Evolutionary conservation across 2,797 vertebrate species (phyloP).

Genomic region (Mareca penelope): DNA sequence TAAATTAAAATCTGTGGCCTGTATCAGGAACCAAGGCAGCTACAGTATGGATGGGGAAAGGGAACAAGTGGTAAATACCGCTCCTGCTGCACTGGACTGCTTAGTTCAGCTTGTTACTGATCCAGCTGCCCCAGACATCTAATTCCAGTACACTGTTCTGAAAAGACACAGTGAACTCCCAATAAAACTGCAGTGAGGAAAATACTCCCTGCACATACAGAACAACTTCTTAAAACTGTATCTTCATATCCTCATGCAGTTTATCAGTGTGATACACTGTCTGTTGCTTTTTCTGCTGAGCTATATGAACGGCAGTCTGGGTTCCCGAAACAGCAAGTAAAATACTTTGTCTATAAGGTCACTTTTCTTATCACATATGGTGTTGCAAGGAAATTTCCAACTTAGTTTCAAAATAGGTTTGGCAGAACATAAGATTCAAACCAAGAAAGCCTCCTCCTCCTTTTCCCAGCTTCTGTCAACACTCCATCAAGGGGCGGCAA

Average conservation of each 20-base stretch:
- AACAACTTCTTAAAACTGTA: background rate
- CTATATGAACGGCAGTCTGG: background rate
- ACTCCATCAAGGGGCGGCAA: background rate
- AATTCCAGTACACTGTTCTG: background rate
- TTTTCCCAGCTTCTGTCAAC: constrained; percentile 45
- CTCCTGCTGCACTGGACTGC: background rate
- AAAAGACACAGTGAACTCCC: background rate
- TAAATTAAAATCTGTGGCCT: background rate
- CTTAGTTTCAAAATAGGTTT: constrained; percentile 50
- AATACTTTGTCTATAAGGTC: constrained; percentile 45
- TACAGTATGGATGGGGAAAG: accelerated
- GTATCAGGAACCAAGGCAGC: background rate
- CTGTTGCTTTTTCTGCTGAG: background rate
- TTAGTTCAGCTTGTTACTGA: background rate
- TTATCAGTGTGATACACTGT: background rate
- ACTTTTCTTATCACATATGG: constrained; percentile 31
- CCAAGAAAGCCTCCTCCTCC: constrained; percentile 17
- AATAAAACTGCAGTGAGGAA: background rate
- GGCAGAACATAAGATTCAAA: background rate
- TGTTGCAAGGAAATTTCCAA: constrained; percentile 40
- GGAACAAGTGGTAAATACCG: background rate
- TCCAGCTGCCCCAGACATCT: background rate
- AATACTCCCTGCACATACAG: background rate
- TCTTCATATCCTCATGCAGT: background rate
- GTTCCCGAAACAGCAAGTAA: background rate